Percentiles rank a stretch among this genome's conserved stretches.
Evolutionary conservation across 2,113 vertebrate genomes (phyloP).

Genomic region (Saccopteryx leptura): DNA sequence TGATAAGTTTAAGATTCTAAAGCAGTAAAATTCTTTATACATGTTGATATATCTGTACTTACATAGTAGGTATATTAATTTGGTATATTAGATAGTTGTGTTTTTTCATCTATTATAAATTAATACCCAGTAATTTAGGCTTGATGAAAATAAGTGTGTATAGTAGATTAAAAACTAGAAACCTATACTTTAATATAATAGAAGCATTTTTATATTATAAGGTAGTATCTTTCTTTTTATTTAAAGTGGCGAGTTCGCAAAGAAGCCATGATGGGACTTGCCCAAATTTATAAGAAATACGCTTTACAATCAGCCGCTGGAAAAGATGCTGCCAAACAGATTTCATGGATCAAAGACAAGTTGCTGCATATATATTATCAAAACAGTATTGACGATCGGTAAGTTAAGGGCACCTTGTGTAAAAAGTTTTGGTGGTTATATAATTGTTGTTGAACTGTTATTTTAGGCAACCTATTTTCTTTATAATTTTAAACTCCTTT

Average conservation of each 20-base stretch:
- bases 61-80: background rate
- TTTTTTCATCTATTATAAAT: slow-evolving; percentile 46
- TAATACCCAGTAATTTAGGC: background rate
- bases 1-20: background rate
- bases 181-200: background rate
- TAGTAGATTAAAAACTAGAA: slow-evolving; percentile 46
- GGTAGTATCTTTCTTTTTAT: slow-evolving; percentile 62
- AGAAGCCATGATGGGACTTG: slow-evolving; percentile 99
- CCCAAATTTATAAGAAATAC: slow-evolving; percentile 99
- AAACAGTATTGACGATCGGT: slow-evolving; percentile 99
- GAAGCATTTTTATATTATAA: slow-evolving; percentile 64
- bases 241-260: slow-evolving; percentile 98
- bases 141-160: background rate
- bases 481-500: background rate
- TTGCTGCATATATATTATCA: slow-evolving; percentile 99
- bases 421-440: background rate
- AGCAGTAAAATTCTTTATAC: slow-evolving; percentile 12
- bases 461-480: background rate
- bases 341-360: slow-evolving; percentile 99
- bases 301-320: slow-evolving; percentile 97
- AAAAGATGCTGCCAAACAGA: slow-evolving; percentile 98
- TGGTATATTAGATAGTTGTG: background rate
- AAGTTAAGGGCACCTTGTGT: slow-evolving; percentile 69
- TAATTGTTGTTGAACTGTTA: background rate
- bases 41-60: background rate